Percentiles rank a stretch among this genome's conserved stretches.
phyloP scores from a whole-genome alignment of 2,113 vertebrate genomes.

The Equus przewalskii region DNA sequence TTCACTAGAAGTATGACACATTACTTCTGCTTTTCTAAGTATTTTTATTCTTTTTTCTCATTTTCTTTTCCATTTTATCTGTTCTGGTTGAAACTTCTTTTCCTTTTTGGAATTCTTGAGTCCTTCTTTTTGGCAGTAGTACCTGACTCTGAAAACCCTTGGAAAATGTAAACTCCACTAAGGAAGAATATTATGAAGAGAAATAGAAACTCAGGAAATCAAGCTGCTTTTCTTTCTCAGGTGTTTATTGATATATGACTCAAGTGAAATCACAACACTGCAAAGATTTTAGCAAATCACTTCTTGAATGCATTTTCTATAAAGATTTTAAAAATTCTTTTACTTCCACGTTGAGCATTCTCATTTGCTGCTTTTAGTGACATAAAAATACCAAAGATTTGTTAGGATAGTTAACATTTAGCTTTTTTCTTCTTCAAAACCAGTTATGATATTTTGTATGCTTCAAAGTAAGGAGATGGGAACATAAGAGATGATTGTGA shows the following conservation, averaged over 20 bases:
- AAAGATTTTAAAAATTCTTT: background rate
- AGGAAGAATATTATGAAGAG: background rate
- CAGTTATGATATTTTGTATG: background rate
- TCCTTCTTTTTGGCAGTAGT: background rate
- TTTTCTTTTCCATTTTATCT: background rate
- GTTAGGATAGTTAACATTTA: background rate
- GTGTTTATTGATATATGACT: background rate
- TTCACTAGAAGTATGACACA: background rate
- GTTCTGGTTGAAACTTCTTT: background rate
- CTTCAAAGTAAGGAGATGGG: background rate
- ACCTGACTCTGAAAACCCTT: background rate
- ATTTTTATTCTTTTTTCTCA: background rate
- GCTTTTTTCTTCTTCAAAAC: background rate
- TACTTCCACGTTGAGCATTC: background rate
- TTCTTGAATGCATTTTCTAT: background rate
- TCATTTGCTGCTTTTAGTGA: slow-evolving; percentile 3
- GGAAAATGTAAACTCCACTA: background rate
- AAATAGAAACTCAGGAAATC: background rate
- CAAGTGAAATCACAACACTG: background rate
- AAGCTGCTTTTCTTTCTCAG: background rate
- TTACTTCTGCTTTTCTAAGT: background rate
- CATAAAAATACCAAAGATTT: background rate
- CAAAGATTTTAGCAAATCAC: background rate
- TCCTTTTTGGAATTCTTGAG: background rate
- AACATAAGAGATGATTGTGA: background rate